Base-by-base conservation (phyloP, 2,888 invertebrate genomes). In the Hypomecis atomaria region DNA sequence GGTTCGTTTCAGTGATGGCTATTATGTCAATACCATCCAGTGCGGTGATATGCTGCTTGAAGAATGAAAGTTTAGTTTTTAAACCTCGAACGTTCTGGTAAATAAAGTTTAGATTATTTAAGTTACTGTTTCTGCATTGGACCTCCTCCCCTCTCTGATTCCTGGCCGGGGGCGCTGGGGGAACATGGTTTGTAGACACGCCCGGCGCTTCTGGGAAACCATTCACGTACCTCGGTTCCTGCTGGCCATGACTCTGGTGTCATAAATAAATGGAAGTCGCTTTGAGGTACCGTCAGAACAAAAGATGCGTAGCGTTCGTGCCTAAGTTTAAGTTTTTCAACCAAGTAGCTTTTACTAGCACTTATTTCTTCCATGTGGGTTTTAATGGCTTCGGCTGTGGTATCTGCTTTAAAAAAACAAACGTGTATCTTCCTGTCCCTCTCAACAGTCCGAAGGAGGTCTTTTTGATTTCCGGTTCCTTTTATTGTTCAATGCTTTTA, bases 121-220 rank as follows among this genome's bases (percentile, higher is more conserved):
- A 6, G 13, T 50, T 50, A 7, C 5, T 37, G 11, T 33, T 50
- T 50, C 13, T 11, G 6, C 13, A 13, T 6, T 37, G 50, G 8
- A 5, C 3, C 50, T 4, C 13, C 50, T 13, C 9, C 13, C 50
- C 38, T 37, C 11, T 6, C 38, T 3, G 38, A 13, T 11, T 38
- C 8, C 8, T 36, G 36, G n/a, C 36, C 38, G 13, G 13, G 11
- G 5, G 50, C 13, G 11, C 13, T 11, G 8, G 11, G 38, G 8
- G 5, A 13, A 8, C 8, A 11, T 13, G 7, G 4, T 4, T 38
- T 7, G 7, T 2, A 38, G 50, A 4, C 50, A 38, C 50, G 50
- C 50, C 38, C 38, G 50, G 50, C 38, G 13, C 13, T 10, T 50
- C 50, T 37, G 0, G 11, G 50, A 50, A 50, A 50, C 50, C 50